Percentiles rank a stretch among this genome's conserved stretches.
phyloP scores from a whole-genome alignment of 2,113 vertebrate genomes.

The Rhegmatorhina hoffmannsi region DNA sequence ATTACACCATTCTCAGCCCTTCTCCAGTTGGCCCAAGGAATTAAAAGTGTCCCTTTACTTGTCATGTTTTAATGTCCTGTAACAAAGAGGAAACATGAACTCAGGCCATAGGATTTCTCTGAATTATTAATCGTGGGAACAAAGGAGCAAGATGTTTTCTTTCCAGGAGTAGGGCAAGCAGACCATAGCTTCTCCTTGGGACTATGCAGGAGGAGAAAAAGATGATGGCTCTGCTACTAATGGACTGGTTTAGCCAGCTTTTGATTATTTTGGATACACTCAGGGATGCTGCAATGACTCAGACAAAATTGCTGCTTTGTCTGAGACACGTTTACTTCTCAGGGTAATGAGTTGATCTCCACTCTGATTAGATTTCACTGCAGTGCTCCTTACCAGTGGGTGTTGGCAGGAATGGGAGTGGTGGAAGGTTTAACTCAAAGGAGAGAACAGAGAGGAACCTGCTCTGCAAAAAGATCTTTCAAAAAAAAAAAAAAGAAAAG shows the following conservation, averaged over 20 bases:
- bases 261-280: conserved; percentile 65
- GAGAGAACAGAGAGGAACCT: conserved; percentile 38
- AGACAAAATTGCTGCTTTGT: conserved; percentile 70
- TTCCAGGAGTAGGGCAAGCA: neutral
- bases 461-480: neutral
- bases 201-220: conserved; percentile 21
- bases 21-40: neutral
- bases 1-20: neutral
- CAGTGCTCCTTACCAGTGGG: conserved; percentile 45
- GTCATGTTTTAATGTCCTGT: neutral
- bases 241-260: conserved; percentile 64
- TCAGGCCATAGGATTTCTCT: neutral
- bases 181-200: neutral
- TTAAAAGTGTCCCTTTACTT: neutral
- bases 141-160: neutral
- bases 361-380: conserved; percentile 58
- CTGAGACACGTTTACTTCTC: conserved; percentile 66
- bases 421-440: conserved; percentile 55
- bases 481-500: neutral
- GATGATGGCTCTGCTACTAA: conserved; percentile 61
- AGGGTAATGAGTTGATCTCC: conserved; percentile 58
- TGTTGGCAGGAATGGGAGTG: conserved; percentile 58
- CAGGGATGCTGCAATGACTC: conserved; percentile 67
- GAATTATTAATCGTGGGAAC: neutral
- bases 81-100: neutral